Evolutionary conservation across 2,888 invertebrate genomes (phyloP).

Genomic region (Osedax frankpressi): DNA sequence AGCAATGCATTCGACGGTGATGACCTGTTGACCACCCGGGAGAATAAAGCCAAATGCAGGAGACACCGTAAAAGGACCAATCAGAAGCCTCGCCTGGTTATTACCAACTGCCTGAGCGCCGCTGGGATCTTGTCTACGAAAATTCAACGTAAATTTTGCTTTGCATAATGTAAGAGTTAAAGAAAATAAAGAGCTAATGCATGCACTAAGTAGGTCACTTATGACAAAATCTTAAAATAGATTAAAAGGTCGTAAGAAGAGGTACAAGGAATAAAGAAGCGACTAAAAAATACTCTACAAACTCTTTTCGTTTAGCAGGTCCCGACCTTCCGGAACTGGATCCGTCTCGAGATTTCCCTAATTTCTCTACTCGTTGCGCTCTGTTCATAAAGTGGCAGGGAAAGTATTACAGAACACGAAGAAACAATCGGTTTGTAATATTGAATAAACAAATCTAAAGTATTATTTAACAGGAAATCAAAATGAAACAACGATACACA

Average conservation of each 20-base stretch:
- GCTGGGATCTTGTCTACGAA: background rate
- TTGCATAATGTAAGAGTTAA: background rate
- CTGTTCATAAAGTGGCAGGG: too few species aligned
- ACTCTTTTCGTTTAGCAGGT: constrained; percentile 37
- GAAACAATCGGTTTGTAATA: too few species aligned
- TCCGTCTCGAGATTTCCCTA: constrained; percentile 39
- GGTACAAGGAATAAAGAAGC: too few species aligned
- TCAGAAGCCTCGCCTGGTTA: constrained; percentile 38
- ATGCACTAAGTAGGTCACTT: too few species aligned
- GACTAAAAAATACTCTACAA: constrained; percentile 27
- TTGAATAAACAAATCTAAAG: too few species aligned
- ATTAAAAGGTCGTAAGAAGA: too few species aligned
- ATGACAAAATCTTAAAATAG: too few species aligned
- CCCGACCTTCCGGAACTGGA: constrained; percentile 41
- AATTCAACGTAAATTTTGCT: background rate
- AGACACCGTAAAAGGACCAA: constrained; percentile 43
- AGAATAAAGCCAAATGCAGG: constrained; percentile 44
- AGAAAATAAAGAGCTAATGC: background rate
- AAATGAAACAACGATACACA: too few species aligned
- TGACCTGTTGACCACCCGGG: constrained; percentile 37
- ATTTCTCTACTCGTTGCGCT: constrained; percentile 29
- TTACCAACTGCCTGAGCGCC: constrained; percentile 27
- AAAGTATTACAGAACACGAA: too few species aligned
- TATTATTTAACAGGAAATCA: too few species aligned
- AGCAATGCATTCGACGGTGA: constrained; percentile 44